Base-by-base conservation (phyloP, 2,113 vertebrate genomes). In the Meles meles region DNA sequence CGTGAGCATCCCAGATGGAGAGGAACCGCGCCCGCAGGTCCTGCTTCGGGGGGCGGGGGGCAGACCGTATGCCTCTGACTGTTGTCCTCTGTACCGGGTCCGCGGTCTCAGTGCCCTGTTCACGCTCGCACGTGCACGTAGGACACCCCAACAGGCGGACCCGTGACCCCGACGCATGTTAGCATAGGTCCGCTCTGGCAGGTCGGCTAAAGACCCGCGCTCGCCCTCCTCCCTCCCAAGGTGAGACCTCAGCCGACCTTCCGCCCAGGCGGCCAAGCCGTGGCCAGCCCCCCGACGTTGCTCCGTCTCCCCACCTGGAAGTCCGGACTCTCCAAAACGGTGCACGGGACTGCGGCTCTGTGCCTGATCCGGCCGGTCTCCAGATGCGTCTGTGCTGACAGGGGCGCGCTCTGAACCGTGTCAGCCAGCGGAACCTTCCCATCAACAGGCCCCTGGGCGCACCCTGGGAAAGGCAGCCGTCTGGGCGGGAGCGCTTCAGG, bases 101-200 rank as follows among this genome's bases (percentile, higher is more conserved):
- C 8, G 69, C 9, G 4, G 49, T n/a, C 59, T 31, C 31, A 1
- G 5, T 1, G 6, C 2, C 3, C 44, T 2, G 2, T 31, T 8
- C 11, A 20, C 21, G 4, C 13, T 17, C 1, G 6, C 34, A 34
- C 37, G 12, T 6, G 0, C 5, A 2, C 0, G 23, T 31, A 49
- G 69, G 8, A 7, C n/a, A 3, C 25, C 3, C 57, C 71, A 6
- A 0, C 3, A 6, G 14, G 49, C 1, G 1, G 21, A 13, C 29
- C 8, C 0, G 3, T 0, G 18, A 4, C 25, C 34, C 61, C 3
- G 0, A 0, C 3, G 0, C 3, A 12, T 6, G 8, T 23, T 23
- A 39, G 13, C 14, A 37, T 4, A 21, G 27, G 72, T 37, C 65
- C 3, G 13, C 21, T 10, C 17, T 17, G 20, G 55, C 7, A 57